phyloP scores from a whole-genome alignment of 1,140 invertebrate species.

The Octopus bimaculoides region DNA sequence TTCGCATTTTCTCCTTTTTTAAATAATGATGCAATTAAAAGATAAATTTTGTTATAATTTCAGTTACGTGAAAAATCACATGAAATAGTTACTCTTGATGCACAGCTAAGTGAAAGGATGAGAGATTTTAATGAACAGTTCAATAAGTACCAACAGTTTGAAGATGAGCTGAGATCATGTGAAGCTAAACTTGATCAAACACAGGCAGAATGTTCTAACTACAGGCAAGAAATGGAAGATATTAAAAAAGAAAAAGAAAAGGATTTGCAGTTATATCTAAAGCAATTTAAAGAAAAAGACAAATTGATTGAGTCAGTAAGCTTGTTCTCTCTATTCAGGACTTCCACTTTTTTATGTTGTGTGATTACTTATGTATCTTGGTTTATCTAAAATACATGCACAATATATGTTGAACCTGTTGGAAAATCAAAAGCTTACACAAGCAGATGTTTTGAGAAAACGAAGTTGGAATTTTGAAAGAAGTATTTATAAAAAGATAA shows the following conservation, averaged over 20 bases:
- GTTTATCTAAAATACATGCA: too few species aligned
- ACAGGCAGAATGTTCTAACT: constrained; percentile 25
- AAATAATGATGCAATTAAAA: too few species aligned
- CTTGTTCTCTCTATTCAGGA: neutral
- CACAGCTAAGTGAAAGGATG: constrained; percentile 41
- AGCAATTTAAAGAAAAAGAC: constrained; percentile 43
- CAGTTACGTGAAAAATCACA: constrained; percentile 40
- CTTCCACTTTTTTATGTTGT: too few species aligned
- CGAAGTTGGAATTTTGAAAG: too few species aligned
- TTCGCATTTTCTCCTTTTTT: too few species aligned
- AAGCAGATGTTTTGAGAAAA: too few species aligned
- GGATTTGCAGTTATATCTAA: constrained; percentile 32
- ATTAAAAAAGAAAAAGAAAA: constrained; percentile 23
- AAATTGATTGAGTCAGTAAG: constrained; percentile 47
- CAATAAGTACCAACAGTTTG: constrained; percentile 29
- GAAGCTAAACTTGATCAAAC: constrained; percentile 30
- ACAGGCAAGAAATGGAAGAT: constrained; percentile 8
- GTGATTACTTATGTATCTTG: too few species aligned
- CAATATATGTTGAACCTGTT: too few species aligned
- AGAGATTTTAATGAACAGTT: constrained; percentile 30
- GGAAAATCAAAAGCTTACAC: too few species aligned
- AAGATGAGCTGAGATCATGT: constrained; percentile 27
- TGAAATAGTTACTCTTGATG: constrained; percentile 34
- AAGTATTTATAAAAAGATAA: too few species aligned
- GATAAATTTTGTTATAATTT: neutral